These are phyloP conservation scores for Selenia dentaria DNA, from an alignment of 2,888 invertebrate genomes.

Conservation along the genomic window DNA sequence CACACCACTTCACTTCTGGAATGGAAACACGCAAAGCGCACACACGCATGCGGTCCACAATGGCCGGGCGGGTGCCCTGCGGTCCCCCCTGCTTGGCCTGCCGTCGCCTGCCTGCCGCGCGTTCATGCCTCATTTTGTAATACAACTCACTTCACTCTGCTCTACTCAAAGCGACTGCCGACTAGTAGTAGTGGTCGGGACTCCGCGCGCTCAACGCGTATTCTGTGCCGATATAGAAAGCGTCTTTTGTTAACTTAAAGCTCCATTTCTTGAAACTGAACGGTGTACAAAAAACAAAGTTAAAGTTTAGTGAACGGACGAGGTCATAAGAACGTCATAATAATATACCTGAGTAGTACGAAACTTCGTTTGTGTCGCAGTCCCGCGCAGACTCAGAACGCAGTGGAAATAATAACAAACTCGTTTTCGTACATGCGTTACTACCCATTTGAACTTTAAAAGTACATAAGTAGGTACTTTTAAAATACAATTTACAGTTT, in stretches of 20 bases:
- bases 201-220: constrained; percentile 55
- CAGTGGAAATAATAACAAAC: constrained; percentile 52
- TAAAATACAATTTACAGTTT: constrained; percentile 31
- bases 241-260: constrained; percentile 60
- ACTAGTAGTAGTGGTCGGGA: constrained; percentile 64
- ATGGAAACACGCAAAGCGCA: constrained; percentile 46
- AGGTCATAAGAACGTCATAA: constrained; percentile 47
- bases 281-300: constrained; percentile 45
- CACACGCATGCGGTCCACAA: constrained; percentile 61
- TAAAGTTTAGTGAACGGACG: constrained; percentile 61
- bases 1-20: constrained; percentile 51
- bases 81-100: constrained; percentile 36
- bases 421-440: constrained; percentile 41
- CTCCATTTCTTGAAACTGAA: constrained; percentile 41
- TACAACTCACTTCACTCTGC: constrained; percentile 58
- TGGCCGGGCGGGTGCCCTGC: constrained; percentile 42
- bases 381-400: constrained; percentile 59
- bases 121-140: constrained; percentile 61
- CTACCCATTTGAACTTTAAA: constrained; percentile 32
- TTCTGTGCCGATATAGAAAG: constrained; percentile 35
- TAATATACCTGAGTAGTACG: constrained; percentile 12
- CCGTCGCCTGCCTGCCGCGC: constrained; percentile 40
- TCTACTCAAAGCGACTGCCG: constrained; percentile 38
- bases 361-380: constrained; percentile 40
- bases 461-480: constrained; percentile 41